A percentile compares a stretch with the other conserved stretches of the same genome.
Conservation (phyloP, 30 jellyfish, hydroid and myxozoan species). For the Turritopsis rubra region DNA sequence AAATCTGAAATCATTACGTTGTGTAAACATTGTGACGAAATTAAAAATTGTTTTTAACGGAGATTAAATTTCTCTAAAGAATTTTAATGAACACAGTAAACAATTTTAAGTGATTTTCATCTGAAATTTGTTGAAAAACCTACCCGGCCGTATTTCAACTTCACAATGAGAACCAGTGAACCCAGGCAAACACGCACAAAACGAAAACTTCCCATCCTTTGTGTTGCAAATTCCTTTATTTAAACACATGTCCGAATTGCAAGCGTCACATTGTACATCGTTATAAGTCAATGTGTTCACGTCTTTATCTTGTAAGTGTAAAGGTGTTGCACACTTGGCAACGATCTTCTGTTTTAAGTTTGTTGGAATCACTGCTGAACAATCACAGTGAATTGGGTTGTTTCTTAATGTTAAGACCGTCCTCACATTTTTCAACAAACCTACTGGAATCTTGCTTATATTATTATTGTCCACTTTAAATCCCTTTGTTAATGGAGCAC, state of each 20-base stretch:
- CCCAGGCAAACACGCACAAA: not conserved
- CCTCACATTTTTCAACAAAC: not conserved
- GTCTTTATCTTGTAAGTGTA: not conserved
- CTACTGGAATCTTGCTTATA: not conserved
- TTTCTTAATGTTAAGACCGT: not conserved
- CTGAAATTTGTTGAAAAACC: not conserved
- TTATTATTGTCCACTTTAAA: constrained; percentile 4
- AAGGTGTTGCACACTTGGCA: constrained; percentile 6
- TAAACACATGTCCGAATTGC: not conserved
- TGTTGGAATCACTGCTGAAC: constrained; percentile 12
- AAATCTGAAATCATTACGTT: not conserved
- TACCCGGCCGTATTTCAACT: not conserved
- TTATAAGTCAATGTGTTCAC: not conserved
- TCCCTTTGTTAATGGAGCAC: constrained; percentile 11
- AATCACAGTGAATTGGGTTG: constrained; percentile 20
- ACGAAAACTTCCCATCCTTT: not conserved
- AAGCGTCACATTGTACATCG: not conserved
- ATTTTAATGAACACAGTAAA: not conserved
- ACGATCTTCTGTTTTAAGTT: not conserved
- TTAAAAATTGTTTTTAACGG: too few species aligned
- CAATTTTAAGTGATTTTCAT: not conserved
- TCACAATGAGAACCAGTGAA: not conserved
- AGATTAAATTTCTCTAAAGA: too few species aligned
- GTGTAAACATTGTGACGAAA: not conserved
- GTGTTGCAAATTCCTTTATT: not conserved